Evolutionary conservation across 2,113 vertebrate species (phyloP).

Genomic region (Brachionichthys hirsutus): DNA sequence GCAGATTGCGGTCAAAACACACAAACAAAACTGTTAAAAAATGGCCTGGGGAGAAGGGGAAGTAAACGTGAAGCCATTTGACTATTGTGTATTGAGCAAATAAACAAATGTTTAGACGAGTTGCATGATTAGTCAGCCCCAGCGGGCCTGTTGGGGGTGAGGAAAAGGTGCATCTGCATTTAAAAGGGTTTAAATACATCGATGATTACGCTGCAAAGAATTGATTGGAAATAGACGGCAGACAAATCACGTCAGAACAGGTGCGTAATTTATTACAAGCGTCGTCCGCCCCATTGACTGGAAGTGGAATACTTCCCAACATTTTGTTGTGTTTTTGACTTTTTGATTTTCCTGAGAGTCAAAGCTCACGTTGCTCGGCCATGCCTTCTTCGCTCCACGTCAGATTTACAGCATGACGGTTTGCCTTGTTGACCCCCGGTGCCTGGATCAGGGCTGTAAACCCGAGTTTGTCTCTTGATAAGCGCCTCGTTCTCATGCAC

Average conservation of each 20-base stretch:
- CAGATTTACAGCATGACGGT: constrained; percentile 16
- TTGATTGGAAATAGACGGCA: background rate
- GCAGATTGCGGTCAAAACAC: constrained; percentile 20
- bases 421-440: background rate
- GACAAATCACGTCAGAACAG: background rate
- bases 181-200: constrained; percentile 5
- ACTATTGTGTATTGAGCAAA: constrained; percentile 5
- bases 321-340: too few relatives aligned
- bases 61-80: constrained; percentile 14
- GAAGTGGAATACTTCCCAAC: too few relatives aligned
- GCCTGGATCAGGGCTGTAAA: background rate
- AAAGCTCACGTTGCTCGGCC: too few relatives aligned
- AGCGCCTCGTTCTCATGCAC: too few relatives aligned
- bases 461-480: too few relatives aligned
- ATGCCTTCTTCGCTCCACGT: background rate
- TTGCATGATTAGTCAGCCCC: constrained; percentile 24
- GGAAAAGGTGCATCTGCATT: constrained; percentile 7
- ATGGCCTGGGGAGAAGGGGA: constrained; percentile 18
- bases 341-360: too few relatives aligned
- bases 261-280: too few relatives aligned
- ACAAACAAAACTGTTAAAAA: constrained; percentile 7
- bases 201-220: constrained; percentile 2
- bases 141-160: constrained; percentile 1
- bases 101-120: constrained; percentile 20
- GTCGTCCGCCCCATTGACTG: too few relatives aligned